These are phyloP conservation scores for Megaceryle torquata DNA, from an alignment of 2,113 vertebrate species.

Conservation along the genomic window DNA sequence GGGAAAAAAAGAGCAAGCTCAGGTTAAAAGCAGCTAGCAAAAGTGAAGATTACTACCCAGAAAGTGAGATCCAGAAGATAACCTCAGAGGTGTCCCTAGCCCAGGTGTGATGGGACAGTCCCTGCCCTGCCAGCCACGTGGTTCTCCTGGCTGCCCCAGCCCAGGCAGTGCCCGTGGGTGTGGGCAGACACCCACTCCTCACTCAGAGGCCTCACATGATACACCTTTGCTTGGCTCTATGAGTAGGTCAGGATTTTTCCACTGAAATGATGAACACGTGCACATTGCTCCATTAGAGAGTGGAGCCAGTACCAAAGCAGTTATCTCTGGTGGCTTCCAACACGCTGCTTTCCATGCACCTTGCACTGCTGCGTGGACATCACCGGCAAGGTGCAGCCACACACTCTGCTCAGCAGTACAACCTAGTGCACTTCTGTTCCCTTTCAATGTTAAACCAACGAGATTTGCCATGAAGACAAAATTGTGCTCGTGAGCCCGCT, in stretches of 20 bases:
- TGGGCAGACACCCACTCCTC: neutral
- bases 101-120: neutral
- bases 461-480: neutral
- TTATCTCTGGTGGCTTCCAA: neutral
- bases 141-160: neutral
- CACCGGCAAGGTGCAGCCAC: rapidly evolving
- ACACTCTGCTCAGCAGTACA: rapidly evolving
- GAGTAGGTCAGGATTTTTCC: neutral
- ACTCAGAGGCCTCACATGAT: neutral
- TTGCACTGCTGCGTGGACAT: neutral
- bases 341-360: rapidly evolving
- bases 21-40: too few relatives aligned
- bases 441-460: neutral
- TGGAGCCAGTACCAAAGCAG: neutral
- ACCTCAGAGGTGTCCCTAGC: neutral
- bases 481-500: rapidly evolving
- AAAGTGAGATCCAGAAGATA: neutral
- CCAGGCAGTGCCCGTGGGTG: rapidly evolving
- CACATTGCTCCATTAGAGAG: neutral
- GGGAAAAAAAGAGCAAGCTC: neutral
- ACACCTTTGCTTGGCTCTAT: neutral
- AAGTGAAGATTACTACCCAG: neutral
- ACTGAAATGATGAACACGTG: rapidly evolving
- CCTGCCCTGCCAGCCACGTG: neutral
- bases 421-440: rapidly evolving